Conservation (phyloP, 2,888 invertebrate genomes). For the Agrochola lota region DNA sequence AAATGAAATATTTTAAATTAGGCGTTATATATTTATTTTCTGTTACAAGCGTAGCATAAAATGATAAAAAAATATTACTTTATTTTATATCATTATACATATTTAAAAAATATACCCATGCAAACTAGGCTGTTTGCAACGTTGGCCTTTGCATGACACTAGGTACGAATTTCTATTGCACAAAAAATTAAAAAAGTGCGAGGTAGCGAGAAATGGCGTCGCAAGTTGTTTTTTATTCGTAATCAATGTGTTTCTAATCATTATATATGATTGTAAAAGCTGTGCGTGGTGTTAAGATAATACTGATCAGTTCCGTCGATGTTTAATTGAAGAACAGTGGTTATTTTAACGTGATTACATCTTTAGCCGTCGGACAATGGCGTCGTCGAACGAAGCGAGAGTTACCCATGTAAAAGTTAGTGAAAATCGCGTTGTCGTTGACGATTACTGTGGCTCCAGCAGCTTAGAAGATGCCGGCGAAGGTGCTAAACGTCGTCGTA, state of each 20-base stretch:
- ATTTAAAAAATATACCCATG: background rate
- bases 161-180: slow-evolving; percentile 73
- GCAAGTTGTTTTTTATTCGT: slow-evolving; percentile 89
- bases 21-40: background rate
- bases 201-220: slow-evolving; percentile 89
- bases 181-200: slow-evolving; percentile 80
- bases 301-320: slow-evolving; percentile 73
- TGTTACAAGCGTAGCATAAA: accelerated
- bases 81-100: background rate
- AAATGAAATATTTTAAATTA: background rate
- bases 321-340: slow-evolving; percentile 82
- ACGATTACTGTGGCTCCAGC: slow-evolving; percentile 78
- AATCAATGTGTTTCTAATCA: slow-evolving; percentile 85
- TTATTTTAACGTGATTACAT: slow-evolving; percentile 79
- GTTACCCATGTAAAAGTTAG: slow-evolving; percentile 87
- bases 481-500: slow-evolving; percentile 84
- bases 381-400: slow-evolving; percentile 87
- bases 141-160: slow-evolving; percentile 69
- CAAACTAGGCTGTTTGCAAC: slow-evolving; percentile 66
- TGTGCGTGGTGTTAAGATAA: slow-evolving; percentile 74
- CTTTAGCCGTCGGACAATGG: slow-evolving; percentile 86
- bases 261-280: slow-evolving; percentile 73
- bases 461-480: slow-evolving; percentile 85
- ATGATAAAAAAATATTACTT: background rate
- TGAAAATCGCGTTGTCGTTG: slow-evolving; percentile 83